Conservation (phyloP, 2,113 vertebrate genomes). For the Actenoides hombroni region DNA sequence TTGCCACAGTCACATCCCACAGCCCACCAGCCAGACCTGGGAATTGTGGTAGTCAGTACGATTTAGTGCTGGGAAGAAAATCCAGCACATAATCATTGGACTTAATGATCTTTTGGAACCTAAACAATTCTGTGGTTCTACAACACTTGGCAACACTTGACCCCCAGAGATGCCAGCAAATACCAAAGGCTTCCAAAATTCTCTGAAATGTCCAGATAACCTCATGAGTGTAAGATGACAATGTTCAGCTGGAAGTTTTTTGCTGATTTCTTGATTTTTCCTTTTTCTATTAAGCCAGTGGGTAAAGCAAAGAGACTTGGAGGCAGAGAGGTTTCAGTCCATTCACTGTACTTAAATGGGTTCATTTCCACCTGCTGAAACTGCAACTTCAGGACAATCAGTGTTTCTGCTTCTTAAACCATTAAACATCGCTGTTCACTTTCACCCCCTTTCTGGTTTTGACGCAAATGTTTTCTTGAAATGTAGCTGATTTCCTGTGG, state of each 20-base stretch:
- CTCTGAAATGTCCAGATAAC: background rate
- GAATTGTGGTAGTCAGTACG: background rate
- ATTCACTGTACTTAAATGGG: background rate
- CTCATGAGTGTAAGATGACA: background rate
- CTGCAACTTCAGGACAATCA: background rate
- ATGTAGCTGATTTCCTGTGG: background rate
- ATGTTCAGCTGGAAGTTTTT: background rate
- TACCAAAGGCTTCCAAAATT: background rate
- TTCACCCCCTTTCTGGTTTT: background rate
- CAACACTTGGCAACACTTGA: background rate
- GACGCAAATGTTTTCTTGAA: background rate
- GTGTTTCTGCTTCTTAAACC: background rate
- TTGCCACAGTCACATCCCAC: background rate
- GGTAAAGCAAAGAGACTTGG: background rate
- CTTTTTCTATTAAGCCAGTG: background rate
- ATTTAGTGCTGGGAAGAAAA: background rate
- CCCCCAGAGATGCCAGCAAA: background rate
- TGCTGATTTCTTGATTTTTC: background rate
- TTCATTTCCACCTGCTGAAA: background rate
- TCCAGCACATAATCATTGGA: background rate
- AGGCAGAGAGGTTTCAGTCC: background rate
- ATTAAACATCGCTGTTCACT: background rate
- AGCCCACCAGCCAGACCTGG: background rate
- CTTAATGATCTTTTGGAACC: background rate
- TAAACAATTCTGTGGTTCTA: background rate